Evolutionary conservation across 2,797 vertebrate species (phyloP).

Genomic region (Sternotherus odoratus): DNA sequence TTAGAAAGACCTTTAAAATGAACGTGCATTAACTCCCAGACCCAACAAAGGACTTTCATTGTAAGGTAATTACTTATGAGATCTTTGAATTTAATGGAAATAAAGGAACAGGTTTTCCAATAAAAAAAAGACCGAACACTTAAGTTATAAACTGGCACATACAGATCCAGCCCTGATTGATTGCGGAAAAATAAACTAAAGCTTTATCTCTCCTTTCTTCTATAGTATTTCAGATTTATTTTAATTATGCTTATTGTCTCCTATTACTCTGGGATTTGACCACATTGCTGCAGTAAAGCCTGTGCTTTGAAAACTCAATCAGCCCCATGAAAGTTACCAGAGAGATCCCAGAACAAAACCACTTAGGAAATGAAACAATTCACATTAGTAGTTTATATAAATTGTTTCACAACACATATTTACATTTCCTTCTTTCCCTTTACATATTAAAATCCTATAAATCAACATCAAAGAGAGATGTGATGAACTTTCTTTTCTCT

Average conservation of each 20-base stretch:
- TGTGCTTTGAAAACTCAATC: neutral
- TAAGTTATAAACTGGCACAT: neutral
- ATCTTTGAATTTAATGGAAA: neutral
- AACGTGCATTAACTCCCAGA: conserved; percentile 6
- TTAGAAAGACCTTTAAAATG: conserved; percentile 36
- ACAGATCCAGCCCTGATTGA: neutral
- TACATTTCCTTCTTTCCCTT: neutral
- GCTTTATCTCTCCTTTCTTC: neutral
- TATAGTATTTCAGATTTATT: conserved; percentile 7
- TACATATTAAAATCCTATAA: neutral
- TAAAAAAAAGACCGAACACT: neutral
- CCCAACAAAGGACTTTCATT: conserved; percentile 18
- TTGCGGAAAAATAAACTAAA: neutral
- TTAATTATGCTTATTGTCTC: neutral
- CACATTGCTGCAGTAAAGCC: neutral
- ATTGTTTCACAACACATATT: neutral
- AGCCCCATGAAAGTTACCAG: neutral
- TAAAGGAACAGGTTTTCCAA: conserved; percentile 24
- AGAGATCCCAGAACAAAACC: neutral
- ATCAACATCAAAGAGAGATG: neutral
- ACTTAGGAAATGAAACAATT: conserved; percentile 6
- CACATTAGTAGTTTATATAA: neutral
- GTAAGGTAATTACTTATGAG: neutral
- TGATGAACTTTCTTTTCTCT: neutral
- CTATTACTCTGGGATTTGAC: neutral